A percentile compares a stretch with the other conserved stretches of the same genome.
phyloP scores from a whole-genome alignment of 2,113 vertebrate genomes.

The rabbit (Oryctolagus cuniculus) region DNA sequence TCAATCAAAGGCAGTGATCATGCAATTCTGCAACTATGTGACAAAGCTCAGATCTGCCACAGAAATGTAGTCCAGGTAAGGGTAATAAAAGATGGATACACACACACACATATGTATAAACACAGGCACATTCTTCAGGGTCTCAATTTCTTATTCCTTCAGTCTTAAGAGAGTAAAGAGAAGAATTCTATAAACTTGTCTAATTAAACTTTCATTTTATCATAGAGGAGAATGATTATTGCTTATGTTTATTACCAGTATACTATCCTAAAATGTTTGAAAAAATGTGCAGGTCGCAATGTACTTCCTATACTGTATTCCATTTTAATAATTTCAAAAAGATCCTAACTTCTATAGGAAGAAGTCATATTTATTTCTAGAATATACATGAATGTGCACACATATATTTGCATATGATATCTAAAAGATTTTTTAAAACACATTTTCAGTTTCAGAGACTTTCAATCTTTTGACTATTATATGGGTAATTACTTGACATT shows the following conservation, averaged over 20 bases:
- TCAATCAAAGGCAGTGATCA: neutral
- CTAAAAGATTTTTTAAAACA: neutral
- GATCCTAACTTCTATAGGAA: neutral
- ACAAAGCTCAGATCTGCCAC: neutral
- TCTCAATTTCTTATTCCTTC: conserved; percentile 21
- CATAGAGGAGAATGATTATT: neutral
- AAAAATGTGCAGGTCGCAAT: neutral
- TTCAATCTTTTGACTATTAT: neutral
- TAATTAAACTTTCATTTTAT: neutral
- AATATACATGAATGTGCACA: neutral
- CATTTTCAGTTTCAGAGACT: neutral
- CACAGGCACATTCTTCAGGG: neutral
- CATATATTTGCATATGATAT: neutral
- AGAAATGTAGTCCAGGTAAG: neutral
- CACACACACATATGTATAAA: neutral
- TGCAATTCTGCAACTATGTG: neutral
- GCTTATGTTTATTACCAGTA: neutral
- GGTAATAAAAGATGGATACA: neutral
- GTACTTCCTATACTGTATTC: neutral
- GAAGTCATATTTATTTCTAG: neutral
- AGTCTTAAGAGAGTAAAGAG: neutral
- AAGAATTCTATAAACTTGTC: neutral
- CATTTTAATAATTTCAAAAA: conserved; percentile 1
- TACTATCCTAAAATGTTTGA: neutral
- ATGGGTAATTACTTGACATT: neutral